A percentile compares a stretch with the other conserved stretches of the same genome.
Conservation (phyloP, 2,113 vertebrate species). For the Nannospalax galili region DNA sequence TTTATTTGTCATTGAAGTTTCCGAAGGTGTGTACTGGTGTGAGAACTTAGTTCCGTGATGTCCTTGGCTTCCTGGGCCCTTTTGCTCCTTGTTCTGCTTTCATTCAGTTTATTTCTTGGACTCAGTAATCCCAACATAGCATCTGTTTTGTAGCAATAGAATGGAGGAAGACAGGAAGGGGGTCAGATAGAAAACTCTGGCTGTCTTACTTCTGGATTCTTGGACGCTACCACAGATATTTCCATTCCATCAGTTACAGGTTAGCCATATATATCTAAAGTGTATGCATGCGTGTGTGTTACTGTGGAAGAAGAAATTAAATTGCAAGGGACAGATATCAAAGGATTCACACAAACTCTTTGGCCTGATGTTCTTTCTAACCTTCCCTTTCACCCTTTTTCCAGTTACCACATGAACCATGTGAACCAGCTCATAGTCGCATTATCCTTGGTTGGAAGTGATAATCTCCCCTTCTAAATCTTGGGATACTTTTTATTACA, state of each 20-base stretch:
- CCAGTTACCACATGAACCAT: neutral
- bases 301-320: neutral
- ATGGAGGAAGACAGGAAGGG: neutral
- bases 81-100: neutral
- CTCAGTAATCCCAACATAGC: neutral
- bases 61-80: neutral
- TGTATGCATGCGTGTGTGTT: neutral
- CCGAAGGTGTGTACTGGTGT: neutral
- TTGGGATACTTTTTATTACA: neutral
- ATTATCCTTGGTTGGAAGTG: neutral
- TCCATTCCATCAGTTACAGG: neutral
- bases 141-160: neutral
- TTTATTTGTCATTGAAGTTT: neutral
- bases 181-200: neutral
- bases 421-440: neutral
- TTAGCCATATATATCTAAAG: neutral
- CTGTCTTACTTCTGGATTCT: neutral
- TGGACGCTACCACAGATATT: neutral
- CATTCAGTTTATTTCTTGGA: neutral
- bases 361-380: neutral
- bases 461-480: neutral
- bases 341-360: neutral
- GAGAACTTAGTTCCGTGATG: neutral
- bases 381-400: neutral
- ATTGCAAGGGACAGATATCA: slow-evolving; percentile 10